These are phyloP conservation scores for Piprites chloris DNA, from an alignment of 2,113 vertebrate species.

Conservation along the genomic window DNA sequence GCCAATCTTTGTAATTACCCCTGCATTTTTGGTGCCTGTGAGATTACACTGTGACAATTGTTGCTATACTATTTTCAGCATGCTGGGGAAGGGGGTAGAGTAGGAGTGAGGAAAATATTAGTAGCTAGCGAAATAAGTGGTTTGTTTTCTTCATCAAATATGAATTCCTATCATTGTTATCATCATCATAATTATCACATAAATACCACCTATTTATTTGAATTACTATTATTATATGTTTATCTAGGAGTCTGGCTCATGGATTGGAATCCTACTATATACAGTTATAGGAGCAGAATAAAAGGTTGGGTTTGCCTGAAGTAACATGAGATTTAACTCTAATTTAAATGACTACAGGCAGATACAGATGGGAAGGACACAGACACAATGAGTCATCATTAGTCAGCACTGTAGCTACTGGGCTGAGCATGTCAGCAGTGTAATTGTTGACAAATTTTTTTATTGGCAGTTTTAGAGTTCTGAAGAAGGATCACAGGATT, in stretches of 20 bases:
- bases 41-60: constrained; percentile 33
- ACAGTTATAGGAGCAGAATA: background rate
- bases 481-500: background rate
- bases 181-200: background rate
- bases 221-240: background rate
- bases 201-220: background rate
- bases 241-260: background rate
- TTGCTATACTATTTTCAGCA: constrained; percentile 25
- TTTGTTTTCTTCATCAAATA: background rate
- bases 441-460: background rate
- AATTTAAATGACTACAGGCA: background rate
- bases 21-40: constrained; percentile 10
- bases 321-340: background rate
- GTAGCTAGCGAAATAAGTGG: background rate
- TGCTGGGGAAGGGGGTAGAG: background rate
- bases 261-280: background rate
- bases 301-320: background rate
- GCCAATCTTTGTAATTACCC: constrained; percentile 46
- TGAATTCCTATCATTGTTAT: background rate
- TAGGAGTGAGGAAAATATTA: constrained; percentile 28
- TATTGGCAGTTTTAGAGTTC: background rate
- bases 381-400: background rate
- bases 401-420: background rate
- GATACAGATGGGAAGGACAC: background rate
- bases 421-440: background rate